Evolutionary conservation across 2,113 vertebrate genomes (phyloP), one percentile per base, ranked within the genome.

Genomic region (Lophura nycthemera): DNA sequence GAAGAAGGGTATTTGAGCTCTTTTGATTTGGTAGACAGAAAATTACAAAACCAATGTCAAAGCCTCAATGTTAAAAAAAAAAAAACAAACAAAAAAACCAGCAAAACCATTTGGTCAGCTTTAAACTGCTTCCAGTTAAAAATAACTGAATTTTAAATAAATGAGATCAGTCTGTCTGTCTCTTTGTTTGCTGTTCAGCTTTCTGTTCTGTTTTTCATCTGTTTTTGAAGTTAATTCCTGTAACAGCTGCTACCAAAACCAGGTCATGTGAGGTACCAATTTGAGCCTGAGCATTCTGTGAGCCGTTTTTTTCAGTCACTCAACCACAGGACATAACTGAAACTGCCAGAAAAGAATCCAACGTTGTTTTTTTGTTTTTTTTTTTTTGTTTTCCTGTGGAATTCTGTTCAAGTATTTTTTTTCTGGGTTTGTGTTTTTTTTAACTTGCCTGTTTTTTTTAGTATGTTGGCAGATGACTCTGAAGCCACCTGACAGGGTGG

Each of bases 261-360:
- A 72, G 50, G 30, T 84, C 93, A 93, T 8, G 6, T 95, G 82
- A 61, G 57, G 54, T 8, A 92, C 76, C 48, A 81, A 76, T 91
- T 93, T 71, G 74, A 87, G 86, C 76, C 64, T 72, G 48, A 71
- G 60, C 85, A 91, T 96, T 93, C 77, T 82, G 50, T 34, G 48
- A 90, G 52, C 1, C 1, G 21, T 83, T 86, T 87, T 66, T 74
- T 67, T 74, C 74, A 75, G 2, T 78, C 18, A 38, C 9, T 6
- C 61, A 70, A 3, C 36, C 61, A 25, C 59, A 80, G 30, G 6
- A n/a, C 6, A 0, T 86, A 83, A 83, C 42, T 67, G 38, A 1
- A 0, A 42, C 52, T 86, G 48, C 65, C 50, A 81, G 38, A 47
- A 86, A 95, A 83, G 6, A 50, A 45, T 64, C 10, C 5, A 57